These are phyloP conservation scores for Notodonta dromedarius DNA, from an alignment of 2,888 invertebrate genomes.

Conservation along the genomic window DNA sequence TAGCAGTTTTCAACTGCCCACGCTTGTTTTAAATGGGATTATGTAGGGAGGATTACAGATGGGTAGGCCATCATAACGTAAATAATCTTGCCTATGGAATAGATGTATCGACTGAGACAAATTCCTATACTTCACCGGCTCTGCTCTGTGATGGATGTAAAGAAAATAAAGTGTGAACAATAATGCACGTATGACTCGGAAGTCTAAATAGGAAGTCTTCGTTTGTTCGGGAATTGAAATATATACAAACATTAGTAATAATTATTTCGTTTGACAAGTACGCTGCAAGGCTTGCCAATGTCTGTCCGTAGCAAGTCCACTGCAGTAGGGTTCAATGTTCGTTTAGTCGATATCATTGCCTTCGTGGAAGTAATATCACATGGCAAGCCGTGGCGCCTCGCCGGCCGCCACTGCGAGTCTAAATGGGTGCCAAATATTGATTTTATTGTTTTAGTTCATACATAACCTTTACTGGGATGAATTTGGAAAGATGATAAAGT, in stretches of 20 bases:
- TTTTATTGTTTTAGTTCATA: slow-evolving; percentile 8
- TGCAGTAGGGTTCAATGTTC: slow-evolving; percentile 15
- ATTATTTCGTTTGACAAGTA: no score
- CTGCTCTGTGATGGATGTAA: no score
- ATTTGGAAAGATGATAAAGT: no score
- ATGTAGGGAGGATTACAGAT: background rate
- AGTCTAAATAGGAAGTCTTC: no score
- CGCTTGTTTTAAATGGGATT: background rate
- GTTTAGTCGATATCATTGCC: slow-evolving; percentile 13
- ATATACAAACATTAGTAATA: no score
- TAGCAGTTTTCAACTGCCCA: background rate
- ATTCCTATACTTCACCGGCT: no score
- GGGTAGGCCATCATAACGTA: background rate
- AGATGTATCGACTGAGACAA: background rate
- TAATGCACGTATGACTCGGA: no score
- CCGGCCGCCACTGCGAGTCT: slow-evolving; percentile 9
- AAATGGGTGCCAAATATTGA: slow-evolving; percentile 35
- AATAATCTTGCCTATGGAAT: no score
- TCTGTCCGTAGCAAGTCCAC: slow-evolving; percentile 10
- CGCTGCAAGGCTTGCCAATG: background rate
- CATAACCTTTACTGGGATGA: background rate
- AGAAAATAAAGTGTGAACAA: no score
- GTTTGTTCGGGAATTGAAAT: no score
- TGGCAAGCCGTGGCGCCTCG: slow-evolving; percentile 17
- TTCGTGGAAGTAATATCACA: slow-evolving; percentile 5